Evolutionary conservation across 2,888 invertebrate species (phyloP).

Genomic region (Eubasilissa splendida): DNA sequence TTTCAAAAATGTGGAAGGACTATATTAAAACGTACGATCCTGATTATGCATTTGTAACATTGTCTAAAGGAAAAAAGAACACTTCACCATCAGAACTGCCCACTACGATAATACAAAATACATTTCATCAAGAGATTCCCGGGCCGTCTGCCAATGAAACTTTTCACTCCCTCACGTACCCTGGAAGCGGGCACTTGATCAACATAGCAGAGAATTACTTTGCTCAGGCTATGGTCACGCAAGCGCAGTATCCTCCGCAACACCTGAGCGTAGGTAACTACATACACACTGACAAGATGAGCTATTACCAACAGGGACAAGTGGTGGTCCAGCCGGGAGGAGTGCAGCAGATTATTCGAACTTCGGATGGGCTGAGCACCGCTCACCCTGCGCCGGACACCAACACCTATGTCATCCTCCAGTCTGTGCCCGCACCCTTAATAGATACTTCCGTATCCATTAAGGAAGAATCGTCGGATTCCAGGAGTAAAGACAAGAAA

Average conservation of each 20-base stretch:
- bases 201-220: constrained; percentile 72
- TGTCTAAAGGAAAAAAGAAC: constrained; percentile 68
- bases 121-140: constrained; percentile 57
- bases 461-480: constrained; percentile 60
- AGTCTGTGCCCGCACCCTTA: constrained; percentile 56
- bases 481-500: constrained; percentile 62
- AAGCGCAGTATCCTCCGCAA: constrained; percentile 51
- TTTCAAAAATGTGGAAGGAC: constrained; percentile 75
- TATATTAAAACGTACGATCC: constrained; percentile 73
- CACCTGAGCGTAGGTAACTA: constrained; percentile 62
- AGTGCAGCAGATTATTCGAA: constrained; percentile 62
- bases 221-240: constrained; percentile 61
- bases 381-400: constrained; percentile 64
- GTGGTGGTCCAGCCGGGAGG: constrained; percentile 53
- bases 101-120: constrained; percentile 37
- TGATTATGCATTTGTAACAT: constrained; percentile 69
- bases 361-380: constrained; percentile 66
- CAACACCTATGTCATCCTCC: constrained; percentile 60
- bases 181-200: constrained; percentile 69
- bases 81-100: constrained; percentile 21
- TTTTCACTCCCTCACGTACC: constrained; percentile 64
- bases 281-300: constrained; percentile 66
- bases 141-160: constrained; percentile 13
- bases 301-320: constrained; percentile 64
- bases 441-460: constrained; percentile 60